These are phyloP conservation scores for Panulirus ornatus DNA, from an alignment of 1,140 invertebrate genomes.

Conservation along the genomic window DNA sequence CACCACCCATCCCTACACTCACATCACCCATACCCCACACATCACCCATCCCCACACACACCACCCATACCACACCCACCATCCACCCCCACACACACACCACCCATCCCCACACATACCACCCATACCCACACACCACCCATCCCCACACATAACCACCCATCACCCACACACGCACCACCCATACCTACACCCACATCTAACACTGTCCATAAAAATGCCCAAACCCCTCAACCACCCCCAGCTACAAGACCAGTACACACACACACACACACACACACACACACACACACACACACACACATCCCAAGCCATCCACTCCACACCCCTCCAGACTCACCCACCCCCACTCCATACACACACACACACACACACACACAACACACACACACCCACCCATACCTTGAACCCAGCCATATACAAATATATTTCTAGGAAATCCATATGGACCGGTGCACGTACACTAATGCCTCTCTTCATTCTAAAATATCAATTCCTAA, in stretches of 20 bases:
- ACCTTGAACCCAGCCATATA: too few relatives aligned
- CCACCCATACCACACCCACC: background rate
- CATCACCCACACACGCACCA: too few relatives aligned
- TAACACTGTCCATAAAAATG: background rate
- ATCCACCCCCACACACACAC: background rate
- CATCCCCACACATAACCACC: too few relatives aligned
- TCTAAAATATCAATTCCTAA: too few relatives aligned
- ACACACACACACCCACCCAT: background rate
- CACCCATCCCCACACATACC: too few relatives aligned
- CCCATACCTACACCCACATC: background rate
- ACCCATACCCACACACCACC: slow-evolving; percentile 1
- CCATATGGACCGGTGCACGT: too few relatives aligned
- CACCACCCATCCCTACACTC: too few relatives aligned
- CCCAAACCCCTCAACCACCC: background rate
- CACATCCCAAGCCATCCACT: too few relatives aligned
- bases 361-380: slow-evolving; percentile 2
- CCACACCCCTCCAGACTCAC: too few relatives aligned
- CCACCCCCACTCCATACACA: too few relatives aligned
- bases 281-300: slow-evolving; percentile 17
- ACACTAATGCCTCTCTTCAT: too few relatives aligned
- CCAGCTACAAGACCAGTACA: background rate
- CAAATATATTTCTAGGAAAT: too few relatives aligned
- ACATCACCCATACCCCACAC: background rate
- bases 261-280: slow-evolving; percentile 17
- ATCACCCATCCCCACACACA: background rate